phyloP scores from a whole-genome alignment of 2,888 invertebrate genomes.

The Tricholauxania praeusta region DNA sequence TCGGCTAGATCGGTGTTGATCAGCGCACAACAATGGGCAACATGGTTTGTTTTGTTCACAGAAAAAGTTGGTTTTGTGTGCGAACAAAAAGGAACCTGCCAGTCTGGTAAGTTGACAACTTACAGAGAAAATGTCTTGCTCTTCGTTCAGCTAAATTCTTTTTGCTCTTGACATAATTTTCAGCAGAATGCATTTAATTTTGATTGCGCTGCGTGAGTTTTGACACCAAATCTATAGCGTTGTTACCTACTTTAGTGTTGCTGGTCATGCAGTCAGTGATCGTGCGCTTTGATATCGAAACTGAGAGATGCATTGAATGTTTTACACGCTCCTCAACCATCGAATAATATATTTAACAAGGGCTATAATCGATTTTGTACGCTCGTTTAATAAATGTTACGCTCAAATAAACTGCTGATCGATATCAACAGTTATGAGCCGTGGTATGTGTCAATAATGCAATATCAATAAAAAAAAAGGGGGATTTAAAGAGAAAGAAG shows the following conservation, averaged over 20 bases:
- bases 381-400: conserved; percentile 32
- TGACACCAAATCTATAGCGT: conserved; percentile 3
- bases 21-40: neutral
- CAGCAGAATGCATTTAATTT: conserved; percentile 41
- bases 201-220: conserved; percentile 44
- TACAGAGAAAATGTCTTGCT: neutral
- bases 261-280: neutral
- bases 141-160: neutral
- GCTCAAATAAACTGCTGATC: conserved; percentile 22
- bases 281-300: conserved; percentile 18
- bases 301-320: conserved; percentile 10
- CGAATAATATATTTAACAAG: conserved; percentile 3
- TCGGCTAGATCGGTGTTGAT: conserved; percentile 8
- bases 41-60: neutral
- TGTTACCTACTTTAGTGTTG: neutral
- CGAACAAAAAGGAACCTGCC: conserved; percentile 15
- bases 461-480: neutral
- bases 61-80: neutral
- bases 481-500: no score
- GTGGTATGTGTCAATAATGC: conserved; percentile 32
- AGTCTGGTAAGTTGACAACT: conserved; percentile 32
- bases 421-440: conserved; percentile 14
- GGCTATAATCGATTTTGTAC: conserved; percentile 39
- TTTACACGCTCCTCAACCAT: neutral
- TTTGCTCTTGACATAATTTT: conserved; percentile 18